These are phyloP conservation scores for Chrysina gloriosa DNA, from an alignment of 2,888 invertebrate species.

Conservation along the genomic window DNA sequence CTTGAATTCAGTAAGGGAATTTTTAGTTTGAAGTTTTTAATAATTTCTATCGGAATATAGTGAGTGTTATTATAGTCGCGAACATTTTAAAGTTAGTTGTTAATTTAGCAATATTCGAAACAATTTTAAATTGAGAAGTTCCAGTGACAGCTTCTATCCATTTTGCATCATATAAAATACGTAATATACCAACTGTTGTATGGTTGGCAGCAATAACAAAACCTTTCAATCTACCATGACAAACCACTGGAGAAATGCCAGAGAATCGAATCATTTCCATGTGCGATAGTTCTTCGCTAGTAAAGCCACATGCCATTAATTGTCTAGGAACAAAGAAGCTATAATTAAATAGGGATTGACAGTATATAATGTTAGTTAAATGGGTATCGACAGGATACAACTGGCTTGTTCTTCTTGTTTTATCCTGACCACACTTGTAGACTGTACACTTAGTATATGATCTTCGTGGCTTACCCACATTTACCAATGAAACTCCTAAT, in stretches of 20 bases:
- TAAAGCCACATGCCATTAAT: neutral
- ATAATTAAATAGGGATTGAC: neutral
- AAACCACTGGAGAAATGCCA: slow-evolving; percentile 15
- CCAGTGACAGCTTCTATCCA: neutral
- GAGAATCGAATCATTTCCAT: neutral
- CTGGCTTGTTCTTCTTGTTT: too few relatives aligned
- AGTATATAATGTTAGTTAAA: neutral
- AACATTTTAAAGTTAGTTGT: too few relatives aligned
- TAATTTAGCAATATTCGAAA: too few relatives aligned
- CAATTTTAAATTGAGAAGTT: too few relatives aligned
- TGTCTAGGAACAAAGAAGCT: neutral
- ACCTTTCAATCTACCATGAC: slow-evolving; percentile 1
- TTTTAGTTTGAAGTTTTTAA: too few relatives aligned
- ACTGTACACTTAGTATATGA: neutral
- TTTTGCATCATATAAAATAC: neutral
- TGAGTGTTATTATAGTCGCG: too few relatives aligned
- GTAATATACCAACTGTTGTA: neutral
- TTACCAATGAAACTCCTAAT: neutral
- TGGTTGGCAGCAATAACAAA: slow-evolving; percentile 3
- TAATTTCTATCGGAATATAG: too few relatives aligned
- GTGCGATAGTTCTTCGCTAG: neutral
- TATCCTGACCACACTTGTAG: neutral
- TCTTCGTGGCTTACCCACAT: neutral
- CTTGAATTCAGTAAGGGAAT: too few relatives aligned
- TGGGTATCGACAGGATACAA: neutral